These are phyloP conservation scores for Nilaparvata lugens DNA, from an alignment of 1,140 invertebrate species.

Conservation along the genomic window DNA sequence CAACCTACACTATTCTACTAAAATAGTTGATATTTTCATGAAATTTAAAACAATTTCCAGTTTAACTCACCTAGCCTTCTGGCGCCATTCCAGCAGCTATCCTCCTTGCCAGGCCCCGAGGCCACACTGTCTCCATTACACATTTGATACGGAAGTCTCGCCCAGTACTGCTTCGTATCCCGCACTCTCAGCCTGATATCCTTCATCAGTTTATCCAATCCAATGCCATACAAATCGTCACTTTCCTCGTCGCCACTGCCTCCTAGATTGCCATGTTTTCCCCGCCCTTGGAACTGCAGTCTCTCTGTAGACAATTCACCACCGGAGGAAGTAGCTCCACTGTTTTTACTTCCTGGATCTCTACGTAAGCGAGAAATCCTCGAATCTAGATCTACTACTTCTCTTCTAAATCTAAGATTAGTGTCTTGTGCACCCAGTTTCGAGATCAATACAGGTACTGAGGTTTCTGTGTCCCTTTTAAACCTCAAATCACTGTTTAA, in stretches of 20 bases:
- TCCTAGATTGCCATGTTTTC: conserved; percentile 7
- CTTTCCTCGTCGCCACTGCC: conserved; percentile 10
- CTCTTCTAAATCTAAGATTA: too few species aligned
- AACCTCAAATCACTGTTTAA: too few species aligned
- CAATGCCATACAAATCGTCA: conserved; percentile 36
- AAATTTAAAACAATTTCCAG: too few species aligned
- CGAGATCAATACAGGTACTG: too few species aligned
- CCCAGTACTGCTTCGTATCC: conserved; percentile 76
- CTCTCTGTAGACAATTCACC: conserved; percentile 32
- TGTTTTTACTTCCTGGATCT: too few species aligned
- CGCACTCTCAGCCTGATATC: conserved; percentile 62
- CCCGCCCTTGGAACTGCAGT: conserved; percentile 33
- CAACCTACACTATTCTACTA: too few species aligned
- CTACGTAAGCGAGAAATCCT: not conserved
- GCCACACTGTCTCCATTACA: conserved; percentile 65
- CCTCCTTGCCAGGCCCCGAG: conserved; percentile 50
- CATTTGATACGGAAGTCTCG: conserved; percentile 67
- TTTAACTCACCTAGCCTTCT: conserved; percentile 59
- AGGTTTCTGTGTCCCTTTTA: too few species aligned
- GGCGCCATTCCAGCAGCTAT: conserved; percentile 82
- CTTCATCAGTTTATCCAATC: conserved; percentile 71
- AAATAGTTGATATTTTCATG: too few species aligned
- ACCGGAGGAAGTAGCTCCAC: too few species aligned
- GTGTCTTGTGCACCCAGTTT: too few species aligned
- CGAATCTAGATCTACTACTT: not conserved